Conservation (phyloP, 2,888 invertebrate genomes). For the Acanthosepion esculentum region DNA sequence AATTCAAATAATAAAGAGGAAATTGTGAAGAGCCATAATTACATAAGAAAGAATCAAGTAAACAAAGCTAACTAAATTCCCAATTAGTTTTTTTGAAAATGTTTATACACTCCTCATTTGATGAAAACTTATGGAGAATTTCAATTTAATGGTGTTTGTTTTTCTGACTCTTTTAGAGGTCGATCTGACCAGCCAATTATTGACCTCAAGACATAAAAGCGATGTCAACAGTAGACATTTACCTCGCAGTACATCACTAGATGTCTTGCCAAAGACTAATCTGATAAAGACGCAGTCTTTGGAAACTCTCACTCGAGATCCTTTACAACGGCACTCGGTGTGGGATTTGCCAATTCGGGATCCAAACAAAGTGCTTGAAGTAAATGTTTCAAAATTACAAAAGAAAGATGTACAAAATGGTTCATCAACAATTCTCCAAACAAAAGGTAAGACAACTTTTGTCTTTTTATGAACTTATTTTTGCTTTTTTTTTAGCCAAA, state of each 20-base stretch:
- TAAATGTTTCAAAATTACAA: background rate
- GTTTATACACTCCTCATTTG: background rate
- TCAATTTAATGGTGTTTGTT: background rate
- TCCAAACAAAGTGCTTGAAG: background rate
- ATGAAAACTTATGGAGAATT: background rate
- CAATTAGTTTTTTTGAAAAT: background rate
- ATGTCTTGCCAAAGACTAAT: background rate
- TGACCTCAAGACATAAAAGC: background rate
- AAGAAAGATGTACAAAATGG: background rate
- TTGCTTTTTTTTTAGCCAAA: background rate
- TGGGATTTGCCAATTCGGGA: slow-evolving; percentile 25
- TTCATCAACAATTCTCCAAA: background rate
- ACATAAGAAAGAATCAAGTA: no score
- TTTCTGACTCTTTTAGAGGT: background rate
- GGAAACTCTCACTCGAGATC: background rate
- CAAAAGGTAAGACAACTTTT: slow-evolving; percentile 17
- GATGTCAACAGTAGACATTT: background rate
- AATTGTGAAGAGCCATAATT: no score
- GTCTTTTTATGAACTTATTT: background rate
- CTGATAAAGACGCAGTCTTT: background rate
- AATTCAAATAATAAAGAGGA: no score
- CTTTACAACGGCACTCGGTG: background rate
- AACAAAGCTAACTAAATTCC: no score
- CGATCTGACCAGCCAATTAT: background rate
- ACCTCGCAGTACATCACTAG: background rate